Evolutionary conservation across 2,113 vertebrate genomes (phyloP).

Genomic region (Acanthisitta chloris): DNA sequence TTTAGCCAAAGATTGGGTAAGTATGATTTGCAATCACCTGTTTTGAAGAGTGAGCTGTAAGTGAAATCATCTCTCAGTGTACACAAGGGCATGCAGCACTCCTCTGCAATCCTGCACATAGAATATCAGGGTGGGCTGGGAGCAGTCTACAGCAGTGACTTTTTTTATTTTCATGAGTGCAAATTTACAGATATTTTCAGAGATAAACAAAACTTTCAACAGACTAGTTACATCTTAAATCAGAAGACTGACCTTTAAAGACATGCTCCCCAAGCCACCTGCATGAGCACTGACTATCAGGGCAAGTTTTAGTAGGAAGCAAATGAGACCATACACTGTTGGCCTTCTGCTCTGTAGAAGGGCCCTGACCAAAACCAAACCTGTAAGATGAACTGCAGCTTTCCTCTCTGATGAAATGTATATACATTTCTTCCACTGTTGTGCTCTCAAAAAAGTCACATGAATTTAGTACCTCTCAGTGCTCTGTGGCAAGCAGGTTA

Average conservation of each 20-base stretch:
- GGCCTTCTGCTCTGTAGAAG: neutral
- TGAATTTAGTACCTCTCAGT: neutral
- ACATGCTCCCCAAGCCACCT: neutral
- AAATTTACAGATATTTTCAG: conserved; percentile 35
- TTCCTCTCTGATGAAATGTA: neutral
- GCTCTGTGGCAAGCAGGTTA: neutral
- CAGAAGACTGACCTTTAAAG: conserved; percentile 21
- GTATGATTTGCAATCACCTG: conserved; percentile 1
- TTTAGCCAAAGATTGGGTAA: neutral
- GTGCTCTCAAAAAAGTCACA: neutral
- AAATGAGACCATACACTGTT: neutral
- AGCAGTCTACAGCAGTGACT: neutral
- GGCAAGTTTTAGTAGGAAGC: neutral
- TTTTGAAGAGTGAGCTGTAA: conserved; percentile 21
- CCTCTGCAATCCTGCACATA: neutral
- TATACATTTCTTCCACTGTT: neutral
- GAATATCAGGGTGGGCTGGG: neutral
- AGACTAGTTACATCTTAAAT: neutral
- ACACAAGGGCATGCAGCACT: neutral
- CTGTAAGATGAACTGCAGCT: neutral
- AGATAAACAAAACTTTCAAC: neutral
- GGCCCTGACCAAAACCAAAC: neutral
- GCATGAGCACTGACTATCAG: neutral
- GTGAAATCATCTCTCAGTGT: conserved; percentile 18
- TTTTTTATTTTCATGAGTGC: neutral